Evolutionary conservation across 2,113 vertebrate species (phyloP).

Genomic region (Nicator chloris): DNA sequence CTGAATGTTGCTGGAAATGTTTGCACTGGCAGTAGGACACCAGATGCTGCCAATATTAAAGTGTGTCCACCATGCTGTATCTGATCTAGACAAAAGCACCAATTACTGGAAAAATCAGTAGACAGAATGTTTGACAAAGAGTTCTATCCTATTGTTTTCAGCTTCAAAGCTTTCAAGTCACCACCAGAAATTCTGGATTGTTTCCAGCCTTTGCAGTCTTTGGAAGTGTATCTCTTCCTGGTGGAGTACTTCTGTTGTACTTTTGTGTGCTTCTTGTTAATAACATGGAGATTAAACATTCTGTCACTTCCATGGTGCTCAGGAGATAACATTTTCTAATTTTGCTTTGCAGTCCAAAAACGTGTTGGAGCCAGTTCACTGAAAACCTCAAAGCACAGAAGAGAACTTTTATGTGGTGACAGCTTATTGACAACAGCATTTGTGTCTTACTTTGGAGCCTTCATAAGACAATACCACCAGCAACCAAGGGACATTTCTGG

Average conservation of each 20-base stretch:
- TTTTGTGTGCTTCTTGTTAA: not conserved
- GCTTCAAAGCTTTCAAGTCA: not conserved
- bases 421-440: conserved; percentile 77
- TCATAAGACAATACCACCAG: conserved; percentile 70
- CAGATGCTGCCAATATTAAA: not conserved
- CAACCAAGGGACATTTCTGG: conserved; percentile 73
- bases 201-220: not conserved
- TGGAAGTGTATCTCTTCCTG: not conserved
- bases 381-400: conserved; percentile 75
- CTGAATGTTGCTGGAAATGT: not conserved
- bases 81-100: not conserved
- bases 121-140: not conserved
- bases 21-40: not conserved
- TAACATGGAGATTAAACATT: not conserved
- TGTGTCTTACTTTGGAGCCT: conserved; percentile 78
- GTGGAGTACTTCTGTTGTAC: not conserved
- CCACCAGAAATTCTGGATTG: not conserved
- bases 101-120: not conserved
- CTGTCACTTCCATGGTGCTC: not conserved
- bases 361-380: conserved; percentile 71
- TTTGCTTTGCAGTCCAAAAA: conserved; percentile 78
- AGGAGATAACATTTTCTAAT: not conserved
- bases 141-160: not conserved
- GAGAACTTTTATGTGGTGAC: conserved; percentile 72
- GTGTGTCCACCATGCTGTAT: not conserved